phyloP scores from a whole-genome alignment of 2,113 vertebrate genomes.

The Laticauda laticaudata region DNA sequence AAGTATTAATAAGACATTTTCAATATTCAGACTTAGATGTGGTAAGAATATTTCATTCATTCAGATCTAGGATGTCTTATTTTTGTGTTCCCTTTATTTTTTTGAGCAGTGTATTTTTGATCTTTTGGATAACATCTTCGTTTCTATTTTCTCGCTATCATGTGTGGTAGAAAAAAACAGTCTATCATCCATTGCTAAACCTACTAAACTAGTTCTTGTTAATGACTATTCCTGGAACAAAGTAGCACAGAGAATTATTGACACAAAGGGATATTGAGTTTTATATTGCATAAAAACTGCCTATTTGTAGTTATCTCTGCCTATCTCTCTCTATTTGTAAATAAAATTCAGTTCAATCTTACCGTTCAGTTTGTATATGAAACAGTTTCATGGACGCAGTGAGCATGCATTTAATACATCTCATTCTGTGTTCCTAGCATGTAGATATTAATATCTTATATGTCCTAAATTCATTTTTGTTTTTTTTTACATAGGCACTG shows the following conservation, averaged over 20 bases:
- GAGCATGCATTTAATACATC: not conserved
- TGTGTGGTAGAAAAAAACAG: not conserved
- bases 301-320: too few relatives aligned
- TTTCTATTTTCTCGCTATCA: not conserved
- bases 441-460: not conserved
- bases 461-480: not conserved
- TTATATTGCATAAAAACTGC: not conserved
- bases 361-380: not conserved
- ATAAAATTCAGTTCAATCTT: not conserved
- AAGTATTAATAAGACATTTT: too few relatives aligned
- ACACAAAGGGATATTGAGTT: not conserved
- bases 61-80: too few relatives aligned
- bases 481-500: not conserved
- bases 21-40: too few relatives aligned
- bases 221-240: not conserved
- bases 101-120: not conserved
- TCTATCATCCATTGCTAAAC: not conserved
- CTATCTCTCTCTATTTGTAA: not conserved
- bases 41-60: too few relatives aligned
- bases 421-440: slow-evolving; percentile 7
- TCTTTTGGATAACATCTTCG: not conserved
- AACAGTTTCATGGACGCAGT: not conserved
- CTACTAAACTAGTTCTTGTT: not conserved
- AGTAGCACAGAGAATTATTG: not conserved
- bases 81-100: too few relatives aligned